Conservation (phyloP, 2,888 invertebrate genomes). For the Dolichopus griseipennis region DNA sequence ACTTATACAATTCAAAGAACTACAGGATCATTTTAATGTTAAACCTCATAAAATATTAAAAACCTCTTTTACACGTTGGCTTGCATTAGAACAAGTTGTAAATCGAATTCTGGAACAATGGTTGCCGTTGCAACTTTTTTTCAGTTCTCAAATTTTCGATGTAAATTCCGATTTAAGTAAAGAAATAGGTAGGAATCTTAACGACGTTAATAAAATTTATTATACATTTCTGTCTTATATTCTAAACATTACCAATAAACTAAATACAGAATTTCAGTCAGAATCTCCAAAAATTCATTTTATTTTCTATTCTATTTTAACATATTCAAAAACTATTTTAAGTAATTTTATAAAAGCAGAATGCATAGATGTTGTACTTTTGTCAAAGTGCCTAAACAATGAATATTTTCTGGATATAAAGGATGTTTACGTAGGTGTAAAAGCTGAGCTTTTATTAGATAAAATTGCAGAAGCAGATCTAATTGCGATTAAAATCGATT, state of each 20-base stretch:
- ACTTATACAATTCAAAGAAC: conserved; percentile 15
- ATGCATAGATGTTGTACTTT: not conserved
- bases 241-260: not conserved
- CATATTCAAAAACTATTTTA: not conserved
- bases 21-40: conserved; percentile 18
- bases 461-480: no score
- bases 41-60: conserved; percentile 20
- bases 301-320: not conserved
- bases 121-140: conserved; percentile 17
- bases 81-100: conserved; percentile 21
- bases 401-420: not conserved
- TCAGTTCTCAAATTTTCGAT: not conserved
- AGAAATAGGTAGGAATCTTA: not conserved
- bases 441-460: no score
- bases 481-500: no score
- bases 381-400: not conserved
- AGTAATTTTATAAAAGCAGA: conserved; percentile 9
- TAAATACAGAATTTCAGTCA: not conserved
- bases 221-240: conserved; percentile 5
- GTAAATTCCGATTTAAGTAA: not conserved
- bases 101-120: conserved; percentile 20
- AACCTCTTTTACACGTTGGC: conserved; percentile 20
- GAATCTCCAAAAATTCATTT: not conserved
- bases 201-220: not conserved
- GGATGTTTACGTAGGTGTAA: not conserved